A percentile compares a stretch with the other conserved stretches of the same genome.
Evolutionary conservation across 2,797 vertebrate species (phyloP).

Genomic region (Alexandromys oeconomus): DNA sequence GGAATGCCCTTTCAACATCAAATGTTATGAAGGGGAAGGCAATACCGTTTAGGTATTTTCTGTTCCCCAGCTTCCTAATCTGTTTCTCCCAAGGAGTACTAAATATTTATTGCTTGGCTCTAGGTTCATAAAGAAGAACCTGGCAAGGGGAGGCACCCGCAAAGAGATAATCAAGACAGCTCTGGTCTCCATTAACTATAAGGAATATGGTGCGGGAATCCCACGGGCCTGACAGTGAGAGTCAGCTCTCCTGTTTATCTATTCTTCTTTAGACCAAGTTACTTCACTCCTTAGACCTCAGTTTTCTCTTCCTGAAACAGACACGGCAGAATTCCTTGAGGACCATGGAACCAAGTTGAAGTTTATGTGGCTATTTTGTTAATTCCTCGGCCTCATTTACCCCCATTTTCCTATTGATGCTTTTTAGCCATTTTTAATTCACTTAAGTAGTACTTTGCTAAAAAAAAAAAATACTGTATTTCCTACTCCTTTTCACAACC

Average conservation of each 20-base stretch:
- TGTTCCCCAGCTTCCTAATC: not conserved
- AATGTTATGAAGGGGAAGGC: not conserved
- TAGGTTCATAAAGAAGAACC: constrained; percentile 30
- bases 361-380: not conserved
- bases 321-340: not conserved
- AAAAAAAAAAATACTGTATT: not conserved
- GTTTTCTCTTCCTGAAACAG: not conserved
- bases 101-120: not conserved
- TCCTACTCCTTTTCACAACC: not conserved
- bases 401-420: not conserved
- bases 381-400: not conserved
- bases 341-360: not conserved
- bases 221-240: not conserved
- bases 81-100: not conserved
- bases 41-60: constrained; percentile 19
- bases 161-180: not conserved
- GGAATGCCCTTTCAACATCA: not conserved
- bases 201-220: not conserved
- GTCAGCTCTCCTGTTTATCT: not conserved
- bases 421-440: not conserved
- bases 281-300: not conserved
- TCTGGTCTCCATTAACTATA: not conserved
- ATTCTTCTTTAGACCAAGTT: not conserved
- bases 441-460: not conserved
- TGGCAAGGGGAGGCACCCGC: not conserved